Percentiles rank a stretch among this genome's conserved stretches.
Evolutionary conservation across 2,888 invertebrate species (phyloP).

Genomic region (Seira sanloemensis): DNA sequence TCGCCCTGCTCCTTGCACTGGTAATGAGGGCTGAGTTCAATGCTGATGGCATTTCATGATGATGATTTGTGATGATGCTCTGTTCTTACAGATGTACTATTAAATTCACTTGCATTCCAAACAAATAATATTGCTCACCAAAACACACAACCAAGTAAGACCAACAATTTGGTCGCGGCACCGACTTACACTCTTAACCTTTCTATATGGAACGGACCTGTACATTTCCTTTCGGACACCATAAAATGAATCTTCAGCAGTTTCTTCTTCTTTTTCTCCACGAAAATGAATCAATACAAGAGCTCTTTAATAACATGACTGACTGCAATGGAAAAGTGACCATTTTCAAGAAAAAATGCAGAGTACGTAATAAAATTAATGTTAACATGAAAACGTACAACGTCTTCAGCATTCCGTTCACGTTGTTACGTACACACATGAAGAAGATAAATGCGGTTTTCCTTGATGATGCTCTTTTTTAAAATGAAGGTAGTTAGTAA

Average conservation of each 20-base stretch:
- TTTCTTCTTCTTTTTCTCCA: conserved; percentile 23
- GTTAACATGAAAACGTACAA: background rate
- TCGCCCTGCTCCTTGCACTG: conserved; percentile 41
- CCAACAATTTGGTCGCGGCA: background rate
- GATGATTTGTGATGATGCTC: background rate
- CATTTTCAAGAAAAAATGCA: conserved; percentile 13
- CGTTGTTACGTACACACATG: background rate
- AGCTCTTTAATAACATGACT: too few relatives aligned
- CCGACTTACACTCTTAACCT: background rate
- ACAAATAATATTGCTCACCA: background rate
- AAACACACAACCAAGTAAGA: too few relatives aligned
- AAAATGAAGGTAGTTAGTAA: background rate
- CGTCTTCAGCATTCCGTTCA: too few relatives aligned
- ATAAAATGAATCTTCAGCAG: background rate
- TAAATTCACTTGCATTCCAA: background rate
- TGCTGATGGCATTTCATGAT: conserved; percentile 15
- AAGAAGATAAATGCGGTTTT: background rate
- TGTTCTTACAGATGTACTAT: background rate
- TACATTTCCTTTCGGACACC: background rate
- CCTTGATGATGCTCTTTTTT: too few relatives aligned
- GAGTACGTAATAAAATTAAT: background rate
- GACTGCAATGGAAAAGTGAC: conserved; percentile 24
- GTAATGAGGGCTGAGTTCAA: conserved; percentile 38
- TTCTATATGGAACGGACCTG: background rate
- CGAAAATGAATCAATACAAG: background rate